These are phyloP conservation scores for Chrysopilus asiliformis DNA, from an alignment of 2,888 invertebrate genomes.

Conservation along the genomic window DNA sequence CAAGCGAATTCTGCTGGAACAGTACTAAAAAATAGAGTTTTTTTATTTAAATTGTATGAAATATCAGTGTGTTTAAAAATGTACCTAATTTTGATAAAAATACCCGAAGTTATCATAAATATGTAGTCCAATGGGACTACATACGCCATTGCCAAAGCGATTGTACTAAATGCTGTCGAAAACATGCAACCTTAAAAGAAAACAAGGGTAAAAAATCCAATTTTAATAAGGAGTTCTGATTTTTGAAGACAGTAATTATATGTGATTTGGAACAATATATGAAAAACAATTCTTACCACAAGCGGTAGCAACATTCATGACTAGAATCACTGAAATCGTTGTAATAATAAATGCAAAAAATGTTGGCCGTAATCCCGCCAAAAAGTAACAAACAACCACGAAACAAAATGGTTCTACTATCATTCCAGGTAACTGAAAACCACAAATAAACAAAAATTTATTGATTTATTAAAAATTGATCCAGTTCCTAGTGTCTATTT, in stretches of 20 bases:
- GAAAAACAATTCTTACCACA: constrained; percentile 47
- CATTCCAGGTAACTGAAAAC: constrained; percentile 63
- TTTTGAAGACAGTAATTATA: background rate
- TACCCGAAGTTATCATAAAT: constrained; percentile 76
- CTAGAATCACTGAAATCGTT: constrained; percentile 53
- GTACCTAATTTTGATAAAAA: constrained; percentile 70
- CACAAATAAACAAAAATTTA: constrained; percentile 1
- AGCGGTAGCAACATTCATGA: constrained; percentile 76
- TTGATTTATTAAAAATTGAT: no score
- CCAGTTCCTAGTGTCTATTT: no score
- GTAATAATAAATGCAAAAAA: constrained; percentile 57
- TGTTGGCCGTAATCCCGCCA: constrained; percentile 62
- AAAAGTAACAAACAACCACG: constrained; percentile 70
- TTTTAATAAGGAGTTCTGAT: no score
- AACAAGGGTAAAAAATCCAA: no score
- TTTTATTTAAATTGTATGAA: background rate
- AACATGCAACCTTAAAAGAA: constrained; percentile 59
- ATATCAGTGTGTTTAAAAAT: background rate
- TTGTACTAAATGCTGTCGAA: constrained; percentile 68
- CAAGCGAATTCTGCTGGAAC: constrained; percentile 57
- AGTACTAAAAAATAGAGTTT: constrained; percentile 39
- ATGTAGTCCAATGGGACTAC: constrained; percentile 76
- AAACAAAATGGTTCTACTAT: constrained; percentile 73
- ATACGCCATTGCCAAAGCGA: constrained; percentile 68
- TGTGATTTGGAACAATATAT: constrained; percentile 7